A percentile compares a stretch with the other conserved stretches of the same genome.
Evolutionary conservation across 1,140 invertebrate species (phyloP).

Genomic region (Eurosta solidaginis): DNA sequence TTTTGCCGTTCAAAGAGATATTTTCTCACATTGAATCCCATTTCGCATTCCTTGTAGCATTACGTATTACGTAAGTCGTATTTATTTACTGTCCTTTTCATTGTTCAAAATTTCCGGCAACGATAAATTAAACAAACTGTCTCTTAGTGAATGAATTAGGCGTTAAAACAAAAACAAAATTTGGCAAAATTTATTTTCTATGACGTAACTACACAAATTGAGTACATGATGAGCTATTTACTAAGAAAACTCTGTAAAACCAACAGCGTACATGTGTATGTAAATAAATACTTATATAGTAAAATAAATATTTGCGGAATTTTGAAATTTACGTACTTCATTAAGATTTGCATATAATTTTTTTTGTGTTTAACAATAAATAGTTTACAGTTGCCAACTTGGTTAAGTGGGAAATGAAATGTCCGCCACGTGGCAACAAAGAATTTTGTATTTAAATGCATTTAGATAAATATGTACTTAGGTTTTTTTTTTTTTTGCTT

Average conservation of each 20-base stretch:
- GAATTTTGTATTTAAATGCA: background rate
- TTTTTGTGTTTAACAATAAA: background rate
- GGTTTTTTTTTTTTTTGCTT: too few relatives aligned
- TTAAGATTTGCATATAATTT: conserved; percentile 3
- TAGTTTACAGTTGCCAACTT: too few relatives aligned
- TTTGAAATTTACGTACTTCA: conserved; percentile 7
- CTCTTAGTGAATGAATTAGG: conserved; percentile 13
- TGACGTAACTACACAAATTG: background rate
- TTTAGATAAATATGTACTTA: background rate
- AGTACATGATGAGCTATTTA: too few relatives aligned
- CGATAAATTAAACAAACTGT: conserved; percentile 23
- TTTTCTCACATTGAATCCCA: background rate
- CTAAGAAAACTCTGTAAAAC: too few relatives aligned
- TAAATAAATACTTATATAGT: background rate
- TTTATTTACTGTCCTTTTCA: background rate
- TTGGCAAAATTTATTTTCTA: background rate
- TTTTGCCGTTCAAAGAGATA: too few relatives aligned
- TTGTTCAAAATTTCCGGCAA: conserved; percentile 13
- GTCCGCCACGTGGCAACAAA: conserved; percentile 4
- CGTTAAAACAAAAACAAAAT: background rate
- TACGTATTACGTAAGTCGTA: background rate
- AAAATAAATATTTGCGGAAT: background rate
- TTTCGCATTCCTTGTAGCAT: background rate
- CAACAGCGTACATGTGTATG: background rate
- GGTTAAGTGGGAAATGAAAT: conserved; percentile 6